Conservation (phyloP, 2,113 vertebrate species). For the Psammodynastes pulverulentus region DNA sequence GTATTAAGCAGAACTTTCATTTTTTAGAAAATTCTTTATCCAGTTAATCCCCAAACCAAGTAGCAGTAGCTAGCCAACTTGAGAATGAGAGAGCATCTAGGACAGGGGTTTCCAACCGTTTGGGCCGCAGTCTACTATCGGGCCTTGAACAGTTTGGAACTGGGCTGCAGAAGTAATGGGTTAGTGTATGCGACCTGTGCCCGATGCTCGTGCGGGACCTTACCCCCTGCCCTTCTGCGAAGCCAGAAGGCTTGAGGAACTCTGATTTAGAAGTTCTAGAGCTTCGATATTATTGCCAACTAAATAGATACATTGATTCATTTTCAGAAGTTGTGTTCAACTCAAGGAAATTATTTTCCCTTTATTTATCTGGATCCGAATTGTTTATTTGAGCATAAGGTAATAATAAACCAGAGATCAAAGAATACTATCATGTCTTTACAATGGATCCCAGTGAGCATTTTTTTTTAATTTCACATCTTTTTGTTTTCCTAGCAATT, state of each 20-base stretch:
- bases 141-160: background rate
- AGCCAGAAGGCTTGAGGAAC: background rate
- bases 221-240: background rate
- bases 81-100: background rate
- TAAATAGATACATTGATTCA: background rate
- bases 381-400: background rate
- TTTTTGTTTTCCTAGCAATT: background rate
- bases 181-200: background rate
- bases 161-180: background rate
- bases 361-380: background rate
- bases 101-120: background rate
- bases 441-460: background rate
- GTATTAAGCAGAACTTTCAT: background rate
- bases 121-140: background rate
- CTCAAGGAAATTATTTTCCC: background rate
- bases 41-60: background rate
- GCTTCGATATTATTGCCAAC: background rate
- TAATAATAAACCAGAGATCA: background rate
- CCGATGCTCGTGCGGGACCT: rapidly evolving
- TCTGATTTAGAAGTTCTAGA: background rate
- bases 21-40: background rate
- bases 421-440: background rate
- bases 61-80: background rate
- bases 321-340: background rate
- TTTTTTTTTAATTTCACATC: background rate